phyloP scores from a whole-genome alignment of 37 sponge, comb jelly and placozoan species.

The Theonella swinhoei region DNA sequence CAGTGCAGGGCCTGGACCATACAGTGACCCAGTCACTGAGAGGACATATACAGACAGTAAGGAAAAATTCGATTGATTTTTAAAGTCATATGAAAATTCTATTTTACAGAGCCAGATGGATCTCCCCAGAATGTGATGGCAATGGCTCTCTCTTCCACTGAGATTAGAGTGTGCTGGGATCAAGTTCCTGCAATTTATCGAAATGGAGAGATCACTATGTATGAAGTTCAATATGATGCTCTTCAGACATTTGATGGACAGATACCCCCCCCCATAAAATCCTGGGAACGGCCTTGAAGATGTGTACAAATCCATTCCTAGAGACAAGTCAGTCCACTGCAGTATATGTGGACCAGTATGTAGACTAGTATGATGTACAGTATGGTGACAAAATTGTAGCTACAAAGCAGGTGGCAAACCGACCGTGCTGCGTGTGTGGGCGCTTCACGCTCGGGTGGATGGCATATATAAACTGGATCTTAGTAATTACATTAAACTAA shows the following conservation, averaged over 20 bases:
- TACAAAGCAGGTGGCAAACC: too few relatives aligned
- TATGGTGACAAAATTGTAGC: too few relatives aligned
- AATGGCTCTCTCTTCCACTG: background rate
- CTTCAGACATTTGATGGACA: background rate
- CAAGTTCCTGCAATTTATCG: background rate
- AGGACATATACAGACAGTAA: background rate
- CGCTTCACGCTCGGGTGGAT: too few relatives aligned
- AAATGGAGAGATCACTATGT: slow-evolving; percentile 14
- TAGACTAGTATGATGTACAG: too few relatives aligned
- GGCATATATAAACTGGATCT: too few relatives aligned
- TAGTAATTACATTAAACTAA: too few relatives aligned
- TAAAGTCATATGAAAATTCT: too few relatives aligned
- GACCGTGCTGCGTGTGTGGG: too few relatives aligned
- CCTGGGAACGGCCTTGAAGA: background rate
- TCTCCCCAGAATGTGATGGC: slow-evolving; percentile 23
- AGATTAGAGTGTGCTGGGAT: background rate
- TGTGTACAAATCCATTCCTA: too few relatives aligned
- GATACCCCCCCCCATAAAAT: background rate
- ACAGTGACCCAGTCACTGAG: background rate
- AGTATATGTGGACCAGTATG: too few relatives aligned
- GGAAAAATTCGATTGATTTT: too few relatives aligned
- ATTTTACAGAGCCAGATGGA: slow-evolving; percentile 4
- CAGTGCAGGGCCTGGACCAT: slow-evolving; percentile 32
- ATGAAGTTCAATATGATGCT: slow-evolving; percentile 1
- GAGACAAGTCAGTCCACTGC: too few relatives aligned